phyloP scores from a whole-genome alignment of 1,140 invertebrate species.

The Neodiprion fabricii region DNA sequence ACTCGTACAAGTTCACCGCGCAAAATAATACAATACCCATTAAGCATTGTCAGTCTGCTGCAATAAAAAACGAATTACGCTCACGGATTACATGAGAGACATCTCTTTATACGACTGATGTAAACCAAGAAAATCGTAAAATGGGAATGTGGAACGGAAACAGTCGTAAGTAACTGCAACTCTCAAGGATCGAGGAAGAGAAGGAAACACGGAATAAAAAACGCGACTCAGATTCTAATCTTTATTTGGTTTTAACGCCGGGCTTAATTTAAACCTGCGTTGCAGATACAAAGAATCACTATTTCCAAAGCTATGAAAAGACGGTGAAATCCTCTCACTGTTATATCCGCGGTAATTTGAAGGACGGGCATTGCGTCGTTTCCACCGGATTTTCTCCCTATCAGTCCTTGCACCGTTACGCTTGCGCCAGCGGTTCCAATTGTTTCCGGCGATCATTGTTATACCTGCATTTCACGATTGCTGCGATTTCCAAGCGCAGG shows the following conservation, averaged over 20 bases:
- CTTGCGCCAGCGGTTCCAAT: neutral
- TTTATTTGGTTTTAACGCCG: neutral
- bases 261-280: too few species aligned
- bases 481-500: too few species aligned
- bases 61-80: neutral
- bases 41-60: too few species aligned
- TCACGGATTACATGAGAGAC: neutral
- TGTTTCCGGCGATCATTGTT: neutral
- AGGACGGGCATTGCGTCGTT: neutral
- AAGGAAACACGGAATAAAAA: neutral
- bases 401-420: too few species aligned
- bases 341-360: neutral
- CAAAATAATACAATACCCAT: too few species aligned
- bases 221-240: neutral
- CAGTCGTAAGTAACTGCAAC: neutral
- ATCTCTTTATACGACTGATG: neutral
- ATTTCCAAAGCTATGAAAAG: neutral
- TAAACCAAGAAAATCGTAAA: neutral
- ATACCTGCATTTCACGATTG: neutral
- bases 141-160: neutral
- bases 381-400: neutral
- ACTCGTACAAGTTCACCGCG: too few species aligned
- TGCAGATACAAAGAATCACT: too few species aligned
- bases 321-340: neutral
- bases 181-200: neutral